These are phyloP conservation scores for Nansenia antarctica DNA, from an alignment of 2,113 vertebrate genomes.

Conservation along the genomic window DNA sequence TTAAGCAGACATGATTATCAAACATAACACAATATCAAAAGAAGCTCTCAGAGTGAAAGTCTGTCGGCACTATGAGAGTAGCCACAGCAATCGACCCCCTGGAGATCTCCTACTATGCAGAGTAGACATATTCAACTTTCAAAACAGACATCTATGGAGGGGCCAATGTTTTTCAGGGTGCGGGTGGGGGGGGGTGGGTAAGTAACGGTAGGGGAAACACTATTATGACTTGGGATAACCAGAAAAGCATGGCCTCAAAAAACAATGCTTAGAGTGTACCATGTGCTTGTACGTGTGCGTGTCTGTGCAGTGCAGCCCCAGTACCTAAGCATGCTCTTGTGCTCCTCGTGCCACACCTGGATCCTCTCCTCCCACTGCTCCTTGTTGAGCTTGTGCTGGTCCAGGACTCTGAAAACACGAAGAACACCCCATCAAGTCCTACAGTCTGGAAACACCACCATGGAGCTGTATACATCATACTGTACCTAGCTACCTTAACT, in stretches of 20 bases:
- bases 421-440: conserved; percentile 11
- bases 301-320: background rate
- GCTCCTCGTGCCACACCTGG: conserved; percentile 98
- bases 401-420: conserved; percentile 84
- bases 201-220: too few species aligned
- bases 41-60: background rate
- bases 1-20: too few species aligned
- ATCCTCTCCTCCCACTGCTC: conserved; percentile 99
- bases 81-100: background rate
- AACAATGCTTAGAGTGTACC: too few species aligned
- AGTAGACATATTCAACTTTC: background rate
- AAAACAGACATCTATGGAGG: background rate
- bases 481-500: too few species aligned
- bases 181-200: background rate
- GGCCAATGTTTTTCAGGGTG: background rate
- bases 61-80: background rate
- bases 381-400: conserved; percentile 97
- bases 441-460: too few species aligned
- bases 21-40: too few species aligned
- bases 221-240: too few species aligned
- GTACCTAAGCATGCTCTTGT: conserved; percentile 96
- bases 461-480: too few species aligned
- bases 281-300: conserved; percentile 6
- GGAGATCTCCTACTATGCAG: background rate
- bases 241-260: too few species aligned